Percentiles rank a stretch among this genome's conserved stretches.
These are phyloP conservation scores for Podarcis cretensis DNA, from an alignment of 2,113 vertebrate genomes.

Conservation along the genomic window DNA sequence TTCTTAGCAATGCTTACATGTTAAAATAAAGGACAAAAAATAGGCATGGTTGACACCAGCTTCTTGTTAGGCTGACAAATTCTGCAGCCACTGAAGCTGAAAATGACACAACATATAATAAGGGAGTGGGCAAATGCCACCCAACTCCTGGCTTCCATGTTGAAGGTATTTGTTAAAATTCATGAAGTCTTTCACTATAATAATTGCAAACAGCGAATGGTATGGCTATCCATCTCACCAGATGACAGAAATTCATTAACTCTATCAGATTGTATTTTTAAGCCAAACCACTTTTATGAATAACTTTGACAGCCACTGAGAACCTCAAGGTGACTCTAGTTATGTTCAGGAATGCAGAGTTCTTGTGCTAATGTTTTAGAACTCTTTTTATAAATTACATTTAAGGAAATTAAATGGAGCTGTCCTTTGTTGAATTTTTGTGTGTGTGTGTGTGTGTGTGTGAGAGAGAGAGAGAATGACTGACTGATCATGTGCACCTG, in stretches of 20 bases:
- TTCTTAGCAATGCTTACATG: not conserved
- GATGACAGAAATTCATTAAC: conserved; percentile 60
- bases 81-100: conserved; percentile 26
- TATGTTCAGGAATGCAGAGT: not conserved
- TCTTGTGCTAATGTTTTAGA: not conserved
- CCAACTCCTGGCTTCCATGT: conserved; percentile 37
- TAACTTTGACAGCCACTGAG: conserved; percentile 7
- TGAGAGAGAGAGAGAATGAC: no score
- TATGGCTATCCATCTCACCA: conserved; percentile 22
- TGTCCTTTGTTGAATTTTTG: not conserved
- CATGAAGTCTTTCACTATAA: conserved; percentile 58
- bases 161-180: conserved; percentile 58
- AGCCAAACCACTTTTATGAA: conserved; percentile 31
- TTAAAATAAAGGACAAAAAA: conserved; percentile 8
- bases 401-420: not conserved
- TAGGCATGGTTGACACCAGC: conserved; percentile 1
- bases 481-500: no score
- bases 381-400: not conserved
- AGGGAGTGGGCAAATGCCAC: conserved; percentile 36
- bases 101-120: conserved; percentile 47
- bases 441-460: no score
- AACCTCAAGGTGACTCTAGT: not conserved
- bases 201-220: conserved; percentile 33
- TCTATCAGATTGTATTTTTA: conserved; percentile 40
- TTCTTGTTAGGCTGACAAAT: conserved; percentile 42